A percentile compares a stretch with the other conserved stretches of the same genome.
phyloP scores from a whole-genome alignment of 2,888 invertebrate genomes.

The Alsophila aescularia region DNA sequence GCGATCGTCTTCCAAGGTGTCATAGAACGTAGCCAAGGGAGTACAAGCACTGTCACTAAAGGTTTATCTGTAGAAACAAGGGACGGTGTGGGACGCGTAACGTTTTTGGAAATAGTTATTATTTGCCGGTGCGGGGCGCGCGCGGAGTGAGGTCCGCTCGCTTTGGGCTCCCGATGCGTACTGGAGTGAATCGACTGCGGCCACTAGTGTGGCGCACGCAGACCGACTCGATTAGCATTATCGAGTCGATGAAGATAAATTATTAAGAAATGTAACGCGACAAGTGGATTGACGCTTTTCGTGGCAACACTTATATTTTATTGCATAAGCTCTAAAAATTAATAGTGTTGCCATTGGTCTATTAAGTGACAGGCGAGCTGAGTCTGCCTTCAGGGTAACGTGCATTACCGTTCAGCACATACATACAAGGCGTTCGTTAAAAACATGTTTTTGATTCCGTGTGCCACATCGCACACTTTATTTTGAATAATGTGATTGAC shows the following conservation, averaged over 20 bases:
- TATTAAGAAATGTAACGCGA: constrained; percentile 38
- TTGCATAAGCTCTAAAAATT: no score
- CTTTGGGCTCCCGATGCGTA: constrained; percentile 65
- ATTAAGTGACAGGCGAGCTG: no score
- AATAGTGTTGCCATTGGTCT: no score
- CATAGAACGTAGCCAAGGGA: constrained; percentile 6
- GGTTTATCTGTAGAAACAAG: constrained; percentile 51
- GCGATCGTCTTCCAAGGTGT: constrained; percentile 14
- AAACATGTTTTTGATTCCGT: no score
- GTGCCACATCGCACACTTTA: no score
- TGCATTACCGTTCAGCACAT: no score
- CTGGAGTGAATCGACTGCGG: constrained; percentile 65
- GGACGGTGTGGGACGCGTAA: constrained; percentile 72
- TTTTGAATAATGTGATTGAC: no score
- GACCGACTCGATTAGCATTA: constrained; percentile 59
- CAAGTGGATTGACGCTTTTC: constrained; percentile 38
- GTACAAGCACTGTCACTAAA: constrained; percentile 50
- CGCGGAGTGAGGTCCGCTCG: constrained; percentile 55
- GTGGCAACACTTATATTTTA: no score
- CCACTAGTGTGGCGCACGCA: constrained; percentile 75
- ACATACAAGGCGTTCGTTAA: no score
- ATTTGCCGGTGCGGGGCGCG: constrained; percentile 53
- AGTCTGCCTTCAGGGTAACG: no score
- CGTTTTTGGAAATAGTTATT: constrained; percentile 53
- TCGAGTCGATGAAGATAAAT: constrained; percentile 63